Conservation (phyloP, 2,797 vertebrate species). For the Melanogrammus aeglefinus region DNA sequence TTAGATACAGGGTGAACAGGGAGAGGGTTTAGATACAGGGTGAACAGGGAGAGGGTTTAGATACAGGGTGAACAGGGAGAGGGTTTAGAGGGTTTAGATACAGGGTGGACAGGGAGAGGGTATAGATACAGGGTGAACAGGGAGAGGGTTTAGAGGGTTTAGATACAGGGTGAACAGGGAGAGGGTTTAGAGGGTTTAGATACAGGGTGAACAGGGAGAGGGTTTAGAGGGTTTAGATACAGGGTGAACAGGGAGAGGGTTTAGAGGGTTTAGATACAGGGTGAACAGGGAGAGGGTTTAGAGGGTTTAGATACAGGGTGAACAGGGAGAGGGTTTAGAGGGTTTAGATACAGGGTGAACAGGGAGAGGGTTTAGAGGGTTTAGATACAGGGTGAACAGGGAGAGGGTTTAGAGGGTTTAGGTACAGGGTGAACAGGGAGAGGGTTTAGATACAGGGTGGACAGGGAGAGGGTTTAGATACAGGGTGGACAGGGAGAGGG, state of each 20-base stretch:
- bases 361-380: neutral
- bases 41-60: neutral
- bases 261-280: neutral
- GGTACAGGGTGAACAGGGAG: neutral
- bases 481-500: neutral
- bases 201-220: neutral
- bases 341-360: neutral
- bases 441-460: neutral
- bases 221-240: neutral
- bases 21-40: neutral
- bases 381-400: neutral
- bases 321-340: neutral
- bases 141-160: neutral
- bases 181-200: too few species aligned
- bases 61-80: neutral
- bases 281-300: neutral
- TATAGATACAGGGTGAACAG: neutral
- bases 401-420: neutral
- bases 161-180: neutral
- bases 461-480: neutral
- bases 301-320: neutral
- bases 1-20: neutral
- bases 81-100: neutral
- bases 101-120: neutral
- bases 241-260: neutral